phyloP scores from a whole-genome alignment of 2,797 vertebrate species.

The Sebastes iracundus region DNA sequence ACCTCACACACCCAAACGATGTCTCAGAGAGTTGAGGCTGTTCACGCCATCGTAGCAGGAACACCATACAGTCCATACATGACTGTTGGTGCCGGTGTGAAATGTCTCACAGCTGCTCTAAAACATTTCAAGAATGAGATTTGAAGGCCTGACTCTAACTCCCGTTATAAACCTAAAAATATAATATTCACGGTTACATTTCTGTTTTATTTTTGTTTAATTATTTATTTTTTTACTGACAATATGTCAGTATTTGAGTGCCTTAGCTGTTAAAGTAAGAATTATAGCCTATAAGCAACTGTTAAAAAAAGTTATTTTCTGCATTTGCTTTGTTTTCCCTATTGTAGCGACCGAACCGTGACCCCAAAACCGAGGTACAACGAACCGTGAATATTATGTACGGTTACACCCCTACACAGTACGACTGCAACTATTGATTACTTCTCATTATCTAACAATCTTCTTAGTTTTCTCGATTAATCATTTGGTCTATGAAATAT shows the following conservation, averaged over 20 bases:
- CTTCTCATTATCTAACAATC: too few relatives aligned
- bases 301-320: too few relatives aligned
- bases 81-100: constrained; percentile 10
- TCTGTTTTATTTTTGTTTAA: too few relatives aligned
- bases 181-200: background rate
- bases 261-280: background rate
- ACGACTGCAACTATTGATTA: too few relatives aligned
- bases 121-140: background rate
- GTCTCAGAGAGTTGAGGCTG: background rate
- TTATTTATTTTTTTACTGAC: background rate
- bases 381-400: too few relatives aligned
- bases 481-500: too few relatives aligned
- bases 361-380: too few relatives aligned
- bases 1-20: background rate
- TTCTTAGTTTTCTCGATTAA: too few relatives aligned
- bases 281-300: background rate
- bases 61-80: background rate
- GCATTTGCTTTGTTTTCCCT: background rate
- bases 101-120: constrained; percentile 18
- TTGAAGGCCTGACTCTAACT: background rate
- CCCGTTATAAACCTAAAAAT: background rate
- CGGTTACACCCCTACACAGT: too few relatives aligned
- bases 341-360: too few relatives aligned
- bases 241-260: background rate
- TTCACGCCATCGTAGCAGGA: background rate